These are phyloP conservation scores for Hirtodrosophila confusa DNA, from an alignment of 2,888 invertebrate species.

Conservation along the genomic window DNA sequence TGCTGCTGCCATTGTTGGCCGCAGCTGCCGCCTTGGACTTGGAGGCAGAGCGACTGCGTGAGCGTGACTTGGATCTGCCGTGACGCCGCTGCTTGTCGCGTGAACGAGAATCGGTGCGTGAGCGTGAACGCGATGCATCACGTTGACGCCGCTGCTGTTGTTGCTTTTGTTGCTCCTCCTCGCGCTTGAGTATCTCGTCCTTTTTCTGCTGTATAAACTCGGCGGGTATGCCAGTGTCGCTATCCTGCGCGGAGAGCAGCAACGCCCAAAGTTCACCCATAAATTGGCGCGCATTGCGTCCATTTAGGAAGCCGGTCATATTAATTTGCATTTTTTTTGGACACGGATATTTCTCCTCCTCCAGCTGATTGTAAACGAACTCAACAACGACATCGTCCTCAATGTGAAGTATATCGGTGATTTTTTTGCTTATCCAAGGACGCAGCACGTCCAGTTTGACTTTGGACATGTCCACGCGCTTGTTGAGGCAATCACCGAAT, in stretches of 20 bases:
- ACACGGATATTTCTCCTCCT: conserved; percentile 96
- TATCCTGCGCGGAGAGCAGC: conserved; percentile 97
- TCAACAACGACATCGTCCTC: conserved; percentile 99
- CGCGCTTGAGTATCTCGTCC: conserved; percentile 95
- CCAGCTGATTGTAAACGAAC: conserved; percentile 99
- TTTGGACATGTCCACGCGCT: conserved; percentile 99
- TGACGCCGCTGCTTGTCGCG: conserved; percentile 48
- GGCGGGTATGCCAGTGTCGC: conserved; percentile 97
- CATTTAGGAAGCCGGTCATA: conserved; percentile 99
- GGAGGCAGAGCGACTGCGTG: conserved; percentile 48
- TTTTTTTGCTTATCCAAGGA: conserved; percentile 99
- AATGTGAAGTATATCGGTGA: conserved; percentile 97
- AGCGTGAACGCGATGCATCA: conserved; percentile 81
- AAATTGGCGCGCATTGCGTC: conserved; percentile 98
- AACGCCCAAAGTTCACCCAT: conserved; percentile 99
- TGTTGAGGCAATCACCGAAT: conserved; percentile 96
- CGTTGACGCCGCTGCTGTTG: conserved; percentile 62
- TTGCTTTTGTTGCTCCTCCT: conserved; percentile 78
- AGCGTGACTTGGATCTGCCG: conserved; percentile 63
- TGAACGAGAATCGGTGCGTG: conserved; percentile 68
- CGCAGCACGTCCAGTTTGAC: conserved; percentile 98
- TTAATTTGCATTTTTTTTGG: conserved; percentile 99
- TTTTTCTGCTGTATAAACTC: conserved; percentile 97
- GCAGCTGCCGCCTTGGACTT: conserved; percentile 34
- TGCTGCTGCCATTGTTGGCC: conserved; percentile 49